Conservation (phyloP, 2,113 vertebrate genomes). For the Callithrix jacchus region DNA sequence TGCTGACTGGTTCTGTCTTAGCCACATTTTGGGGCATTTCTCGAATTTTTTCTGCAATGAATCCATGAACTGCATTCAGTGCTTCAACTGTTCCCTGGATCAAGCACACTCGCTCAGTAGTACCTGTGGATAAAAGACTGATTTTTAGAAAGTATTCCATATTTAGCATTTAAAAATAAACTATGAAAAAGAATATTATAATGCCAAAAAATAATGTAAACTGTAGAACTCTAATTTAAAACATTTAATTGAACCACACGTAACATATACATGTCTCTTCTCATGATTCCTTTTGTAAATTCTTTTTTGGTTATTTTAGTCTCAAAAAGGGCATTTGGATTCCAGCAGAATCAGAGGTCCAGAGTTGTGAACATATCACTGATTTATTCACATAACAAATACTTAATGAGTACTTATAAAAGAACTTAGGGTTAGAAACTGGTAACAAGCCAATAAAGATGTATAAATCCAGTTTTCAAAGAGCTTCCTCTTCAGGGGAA, state of each 20-base stretch:
- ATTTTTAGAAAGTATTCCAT: slow-evolving; percentile 3
- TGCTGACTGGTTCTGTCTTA: slow-evolving; percentile 99
- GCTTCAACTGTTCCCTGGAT: slow-evolving; percentile 99
- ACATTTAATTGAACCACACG: neutral
- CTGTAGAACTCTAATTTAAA: neutral
- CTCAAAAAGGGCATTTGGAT: neutral
- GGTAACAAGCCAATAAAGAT: neutral
- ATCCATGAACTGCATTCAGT: slow-evolving; percentile 98
- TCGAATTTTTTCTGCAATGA: slow-evolving; percentile 99
- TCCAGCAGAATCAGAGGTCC: neutral
- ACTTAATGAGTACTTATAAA: neutral
- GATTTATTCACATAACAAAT: neutral
- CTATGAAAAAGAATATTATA: neutral
- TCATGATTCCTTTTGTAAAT: neutral
- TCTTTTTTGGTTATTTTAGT: neutral
- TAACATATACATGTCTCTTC: neutral
- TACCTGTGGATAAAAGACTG: slow-evolving; percentile 87
- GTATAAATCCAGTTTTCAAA: neutral
- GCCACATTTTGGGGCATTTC: slow-evolving; percentile 99
- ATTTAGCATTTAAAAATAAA: neutral
- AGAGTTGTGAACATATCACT: neutral
- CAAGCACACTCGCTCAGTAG: slow-evolving; percentile 98
- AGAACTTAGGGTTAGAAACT: neutral
- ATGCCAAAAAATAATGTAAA: neutral
- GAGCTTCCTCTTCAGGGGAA: neutral